Evolutionary conservation across 2,113 vertebrate genomes (phyloP).

Genomic region (Clarias macrocephalus): DNA sequence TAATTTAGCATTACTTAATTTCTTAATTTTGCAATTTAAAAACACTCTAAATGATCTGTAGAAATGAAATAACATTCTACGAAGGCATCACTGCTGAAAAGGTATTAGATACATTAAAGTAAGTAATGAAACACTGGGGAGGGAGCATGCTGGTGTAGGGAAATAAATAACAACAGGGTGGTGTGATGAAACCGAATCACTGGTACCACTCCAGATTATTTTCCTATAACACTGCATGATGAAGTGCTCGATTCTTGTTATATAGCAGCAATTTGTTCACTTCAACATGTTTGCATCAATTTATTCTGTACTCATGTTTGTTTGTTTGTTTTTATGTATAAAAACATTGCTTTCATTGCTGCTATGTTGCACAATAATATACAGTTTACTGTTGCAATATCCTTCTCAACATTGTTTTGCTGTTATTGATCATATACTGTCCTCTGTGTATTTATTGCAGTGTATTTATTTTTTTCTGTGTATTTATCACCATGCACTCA

Average conservation of each 20-base stretch:
- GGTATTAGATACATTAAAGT: not conserved
- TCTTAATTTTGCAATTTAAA: not conserved
- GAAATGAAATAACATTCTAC: not conserved
- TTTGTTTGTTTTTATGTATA: not conserved
- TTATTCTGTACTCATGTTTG: not conserved
- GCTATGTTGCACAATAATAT: not conserved
- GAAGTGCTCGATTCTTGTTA: not conserved
- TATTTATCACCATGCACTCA: not conserved
- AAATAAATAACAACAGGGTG: not conserved
- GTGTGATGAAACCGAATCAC: not conserved
- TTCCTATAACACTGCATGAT: not conserved
- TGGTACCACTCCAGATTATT: not conserved
- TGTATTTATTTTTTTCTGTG: not conserved
- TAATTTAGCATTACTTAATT: not conserved
- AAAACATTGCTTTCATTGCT: not conserved
- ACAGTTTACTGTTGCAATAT: not conserved
- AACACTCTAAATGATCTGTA: not conserved
- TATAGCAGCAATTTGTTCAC: not conserved
- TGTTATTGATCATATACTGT: not conserved
- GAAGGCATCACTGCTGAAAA: not conserved
- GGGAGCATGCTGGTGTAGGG: not conserved
- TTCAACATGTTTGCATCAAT: not conserved
- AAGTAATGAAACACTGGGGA: not conserved
- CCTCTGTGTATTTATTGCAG: not conserved
- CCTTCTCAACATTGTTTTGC: not conserved